Base-by-base conservation (phyloP, 2,797 vertebrate genomes). In the Orestias chungarensis region DNA sequence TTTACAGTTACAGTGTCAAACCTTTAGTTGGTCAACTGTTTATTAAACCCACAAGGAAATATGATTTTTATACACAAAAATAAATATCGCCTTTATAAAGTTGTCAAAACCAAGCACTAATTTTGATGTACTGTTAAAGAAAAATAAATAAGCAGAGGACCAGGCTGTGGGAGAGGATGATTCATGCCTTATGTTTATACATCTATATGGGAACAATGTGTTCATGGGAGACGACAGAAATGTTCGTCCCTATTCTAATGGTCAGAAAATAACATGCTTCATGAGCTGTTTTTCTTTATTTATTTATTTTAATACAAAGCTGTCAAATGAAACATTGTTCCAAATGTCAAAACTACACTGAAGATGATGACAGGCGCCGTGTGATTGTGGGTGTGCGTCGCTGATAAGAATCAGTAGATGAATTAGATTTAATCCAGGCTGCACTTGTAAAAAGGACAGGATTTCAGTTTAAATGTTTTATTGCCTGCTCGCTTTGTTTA, bases 271-370 rank as follows among this genome's bases (percentile, higher is more conserved):
- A 76, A 23, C 46, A 70, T 42, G 76, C 74, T 73, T 65, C 52
- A 66, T 29, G 64, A 76, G 70, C 10, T 65, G 35, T 73, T 71
- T 47, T 59, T 25, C 44, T 50, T 64, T 31, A 18, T 67, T 64
- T 31, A 18, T 67, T 59, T 61, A 62, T 50, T 73, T 40, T 61
- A 74, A 61, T 76, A 65, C 73, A 62, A 71, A 84, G 84, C 86
- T 88, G 86, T 85, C 82, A 83, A 55, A 80, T 25, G 20, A 78
- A 66, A 75, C 83, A 81, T 81, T 87, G 85, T 85, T 86, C 66
- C 61, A 73, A 77, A 73, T 74, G 76, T 78, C 83, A 84, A 72
- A 82, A 71, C 75, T 61, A 44, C 70, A 29, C 8, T 55, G 76
- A 84, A 3, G 69, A 77, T 84, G 82, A 82, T 82, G 85, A 64